Base-by-base conservation (phyloP, 2,888 invertebrate genomes). In the Ennomos quercinarius region DNA sequence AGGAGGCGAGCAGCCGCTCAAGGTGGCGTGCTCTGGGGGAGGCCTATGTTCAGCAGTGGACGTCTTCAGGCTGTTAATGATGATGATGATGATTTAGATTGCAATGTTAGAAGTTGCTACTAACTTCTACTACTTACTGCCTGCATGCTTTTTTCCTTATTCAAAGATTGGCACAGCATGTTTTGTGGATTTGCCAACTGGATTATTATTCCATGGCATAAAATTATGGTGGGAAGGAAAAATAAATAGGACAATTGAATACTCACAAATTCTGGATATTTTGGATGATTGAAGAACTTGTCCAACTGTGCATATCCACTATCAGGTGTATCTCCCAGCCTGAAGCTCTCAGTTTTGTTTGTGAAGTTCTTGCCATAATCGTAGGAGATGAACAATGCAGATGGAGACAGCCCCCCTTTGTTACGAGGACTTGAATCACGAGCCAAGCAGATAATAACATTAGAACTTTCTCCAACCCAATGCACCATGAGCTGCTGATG, bases 401-500 rank as follows among this genome's bases (percentile, higher is more conserved):
- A 97, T 27, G 96, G 95, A 52, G 96, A 95, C 8, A 95, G 94
- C 0, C 86, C 80, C 34, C 86, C 90, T 56, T 90, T 86, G 63
- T 87, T 86, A 46, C 89, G 78, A 9, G 94, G 93, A 53, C 93
- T 91, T 10, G 95, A 95, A 81, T 97, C 96, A 71, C 96, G 93
- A 2, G 97, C 97, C 64, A 98, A 89, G 75, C 98, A 98, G 67
- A 98, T 95, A 73, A 98, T 96, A 35, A 97, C 96, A 86, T 97
- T 95, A 62, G 97, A 97, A 13, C 96, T 95, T 83, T 97, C 96
- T 34, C 98, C 98, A 10, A 97, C 96, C 98, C 98, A 98, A 84
- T 98, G 97, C 9, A 98, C 97, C 94, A 98, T 96, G 74, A 98
- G 87, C 81, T 97, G 97, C 76, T 97, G 96, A 81, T 98, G 98